A percentile compares a stretch with the other conserved stretches of the same genome.
These are phyloP conservation scores for Apis laboriosa DNA, from an alignment of 1,140 invertebrate species.

Conservation along the genomic window DNA sequence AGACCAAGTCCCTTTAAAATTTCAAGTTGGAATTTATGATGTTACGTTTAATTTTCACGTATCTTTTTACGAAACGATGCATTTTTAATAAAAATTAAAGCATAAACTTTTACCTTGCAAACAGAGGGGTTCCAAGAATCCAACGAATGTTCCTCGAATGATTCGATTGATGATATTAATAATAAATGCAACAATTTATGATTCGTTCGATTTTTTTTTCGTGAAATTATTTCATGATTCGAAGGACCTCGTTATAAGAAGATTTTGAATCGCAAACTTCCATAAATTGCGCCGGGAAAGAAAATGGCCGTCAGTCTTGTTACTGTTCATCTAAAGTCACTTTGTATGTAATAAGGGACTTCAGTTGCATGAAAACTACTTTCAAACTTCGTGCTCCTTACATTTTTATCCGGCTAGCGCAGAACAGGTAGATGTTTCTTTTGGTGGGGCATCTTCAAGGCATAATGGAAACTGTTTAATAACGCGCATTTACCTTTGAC, in stretches of 20 bases:
- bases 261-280: conserved; percentile 11
- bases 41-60: neutral
- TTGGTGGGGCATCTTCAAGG: neutral
- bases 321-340: conserved; percentile 45
- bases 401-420: conserved; percentile 31
- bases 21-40: neutral
- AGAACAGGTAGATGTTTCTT: conserved; percentile 27
- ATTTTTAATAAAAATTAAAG: neutral
- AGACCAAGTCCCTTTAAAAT: neutral
- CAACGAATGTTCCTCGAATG: neutral
- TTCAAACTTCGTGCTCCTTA: conserved; percentile 29
- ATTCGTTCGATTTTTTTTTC: too few species aligned
- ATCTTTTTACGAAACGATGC: neutral
- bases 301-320: conserved; percentile 35
- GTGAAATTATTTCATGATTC: neutral
- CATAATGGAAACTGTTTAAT: conserved; percentile 30
- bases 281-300: conserved; percentile 1
- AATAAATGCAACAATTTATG: too few species aligned
- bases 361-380: conserved; percentile 42
- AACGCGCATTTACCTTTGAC: conserved; percentile 16
- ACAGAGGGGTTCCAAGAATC: too few species aligned
- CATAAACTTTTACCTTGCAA: too few species aligned
- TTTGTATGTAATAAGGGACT: conserved; percentile 33
- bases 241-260: neutral
- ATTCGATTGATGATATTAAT: too few species aligned